phyloP scores from a whole-genome alignment of 1,140 invertebrate genomes.

The Varroa destructor region DNA sequence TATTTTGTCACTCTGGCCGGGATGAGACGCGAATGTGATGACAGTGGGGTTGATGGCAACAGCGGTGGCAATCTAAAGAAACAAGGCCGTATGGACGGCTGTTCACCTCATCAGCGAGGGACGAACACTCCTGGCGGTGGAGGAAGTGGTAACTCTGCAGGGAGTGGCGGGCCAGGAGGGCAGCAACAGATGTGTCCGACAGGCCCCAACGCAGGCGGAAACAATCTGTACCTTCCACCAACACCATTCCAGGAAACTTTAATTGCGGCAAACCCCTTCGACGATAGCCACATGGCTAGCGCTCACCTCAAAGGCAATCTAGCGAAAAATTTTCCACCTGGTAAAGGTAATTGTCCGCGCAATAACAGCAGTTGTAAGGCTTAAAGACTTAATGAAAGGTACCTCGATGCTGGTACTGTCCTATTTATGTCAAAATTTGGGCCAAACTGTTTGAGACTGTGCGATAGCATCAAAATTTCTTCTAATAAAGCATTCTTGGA shows the following conservation, averaged over 20 bases:
- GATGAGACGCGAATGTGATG: constrained; percentile 19
- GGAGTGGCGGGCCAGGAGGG: too few species aligned
- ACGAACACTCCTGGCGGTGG: too few species aligned
- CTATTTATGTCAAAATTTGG: too few species aligned
- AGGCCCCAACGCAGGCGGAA: neutral
- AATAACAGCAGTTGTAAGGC: too few species aligned
- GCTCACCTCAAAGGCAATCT: constrained; percentile 23
- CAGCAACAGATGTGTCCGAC: too few species aligned
- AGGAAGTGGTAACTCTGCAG: too few species aligned
- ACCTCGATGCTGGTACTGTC: too few species aligned
- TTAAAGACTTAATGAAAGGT: too few species aligned
- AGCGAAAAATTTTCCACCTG: constrained; percentile 20
- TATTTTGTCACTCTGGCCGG: neutral
- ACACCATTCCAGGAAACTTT: constrained; percentile 12
- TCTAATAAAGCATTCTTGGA: too few species aligned
- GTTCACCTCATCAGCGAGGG: neutral
- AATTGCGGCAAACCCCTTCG: constrained; percentile 11
- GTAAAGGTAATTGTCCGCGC: neutral
- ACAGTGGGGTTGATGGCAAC: neutral
- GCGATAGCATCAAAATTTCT: too few species aligned
- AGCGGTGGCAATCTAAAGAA: neutral
- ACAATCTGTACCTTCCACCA: neutral
- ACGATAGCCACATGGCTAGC: constrained; percentile 18
- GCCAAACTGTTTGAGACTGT: too few species aligned
- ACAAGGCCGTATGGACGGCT: constrained; percentile 16